A percentile compares a stretch with the other conserved stretches of the same genome.
phyloP scores from a whole-genome alignment of 2,888 invertebrate genomes.

The Morinoia aosen region DNA sequence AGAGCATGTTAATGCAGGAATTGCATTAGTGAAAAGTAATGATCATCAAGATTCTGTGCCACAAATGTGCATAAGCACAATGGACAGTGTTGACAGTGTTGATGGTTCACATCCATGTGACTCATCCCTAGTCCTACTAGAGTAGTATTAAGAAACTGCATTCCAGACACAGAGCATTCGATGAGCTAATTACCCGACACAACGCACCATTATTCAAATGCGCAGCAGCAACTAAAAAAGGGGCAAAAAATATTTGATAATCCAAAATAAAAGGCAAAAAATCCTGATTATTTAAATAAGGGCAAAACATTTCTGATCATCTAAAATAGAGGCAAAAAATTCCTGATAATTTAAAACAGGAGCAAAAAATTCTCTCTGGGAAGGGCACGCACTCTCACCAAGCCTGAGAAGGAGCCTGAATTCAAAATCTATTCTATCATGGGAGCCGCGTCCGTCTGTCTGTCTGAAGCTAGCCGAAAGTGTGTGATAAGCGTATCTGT shows the following conservation, averaged over 20 bases:
- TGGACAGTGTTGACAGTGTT: too few relatives aligned
- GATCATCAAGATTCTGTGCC: background rate
- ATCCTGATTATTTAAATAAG: too few relatives aligned
- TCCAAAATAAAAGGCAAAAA: too few relatives aligned
- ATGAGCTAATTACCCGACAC: background rate
- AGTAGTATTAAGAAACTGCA: background rate
- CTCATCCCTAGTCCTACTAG: background rate
- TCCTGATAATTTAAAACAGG: too few relatives aligned
- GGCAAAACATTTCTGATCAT: too few relatives aligned
- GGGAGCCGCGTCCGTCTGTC: too few relatives aligned
- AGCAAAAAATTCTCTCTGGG: background rate
- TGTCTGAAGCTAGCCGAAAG: too few relatives aligned
- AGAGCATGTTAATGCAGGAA: background rate
- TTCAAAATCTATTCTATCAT: background rate
- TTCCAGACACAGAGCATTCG: background rate
- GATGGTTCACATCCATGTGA: too few relatives aligned
- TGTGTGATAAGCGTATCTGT: too few relatives aligned
- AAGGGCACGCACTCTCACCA: background rate
- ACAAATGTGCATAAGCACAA: background rate
- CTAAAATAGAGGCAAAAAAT: too few relatives aligned
- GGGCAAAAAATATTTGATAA: background rate
- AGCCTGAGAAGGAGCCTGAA: background rate
- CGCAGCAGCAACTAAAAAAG: background rate
- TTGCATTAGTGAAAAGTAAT: background rate
- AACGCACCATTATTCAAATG: background rate